Percentiles rank a stretch among this genome's conserved stretches.
These are phyloP conservation scores for Acanthosepion esculentum DNA, from an alignment of 2,888 invertebrate genomes.

Conservation along the genomic window DNA sequence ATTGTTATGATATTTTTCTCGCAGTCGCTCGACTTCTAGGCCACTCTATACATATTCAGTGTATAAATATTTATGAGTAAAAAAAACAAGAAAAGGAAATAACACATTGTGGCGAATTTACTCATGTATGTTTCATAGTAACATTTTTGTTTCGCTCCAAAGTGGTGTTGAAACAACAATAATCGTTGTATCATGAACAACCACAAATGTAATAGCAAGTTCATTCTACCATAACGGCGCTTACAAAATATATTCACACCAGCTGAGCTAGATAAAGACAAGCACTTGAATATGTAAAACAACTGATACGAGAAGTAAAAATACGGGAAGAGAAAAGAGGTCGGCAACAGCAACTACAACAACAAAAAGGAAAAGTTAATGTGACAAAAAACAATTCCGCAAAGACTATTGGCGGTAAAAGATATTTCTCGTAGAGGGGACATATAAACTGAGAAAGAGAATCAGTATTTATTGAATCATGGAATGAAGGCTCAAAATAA, in stretches of 20 bases:
- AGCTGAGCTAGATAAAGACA: background rate
- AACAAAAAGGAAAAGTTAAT: no score
- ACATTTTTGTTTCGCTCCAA: background rate
- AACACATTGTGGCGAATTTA: background rate
- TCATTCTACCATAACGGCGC: background rate
- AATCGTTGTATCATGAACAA: background rate
- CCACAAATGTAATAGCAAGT: background rate
- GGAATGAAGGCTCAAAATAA: no score
- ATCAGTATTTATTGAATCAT: no score
- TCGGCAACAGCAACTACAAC: no score
- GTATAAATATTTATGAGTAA: background rate
- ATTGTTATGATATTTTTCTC: no score
- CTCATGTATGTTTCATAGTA: background rate
- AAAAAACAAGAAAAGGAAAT: background rate
- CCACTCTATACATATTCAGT: background rate
- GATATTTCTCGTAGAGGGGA: no score
- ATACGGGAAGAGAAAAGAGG: no score
- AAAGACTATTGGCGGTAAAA: no score
- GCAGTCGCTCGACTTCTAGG: no score
- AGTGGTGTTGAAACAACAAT: background rate
- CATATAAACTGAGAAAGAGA: no score
- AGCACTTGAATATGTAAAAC: background rate
- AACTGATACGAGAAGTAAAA: background rate
- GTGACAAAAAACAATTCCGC: no score
- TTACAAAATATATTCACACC: background rate